phyloP scores from a whole-genome alignment of 2,888 invertebrate genomes.

The Hydrotaea diabolus region DNA sequence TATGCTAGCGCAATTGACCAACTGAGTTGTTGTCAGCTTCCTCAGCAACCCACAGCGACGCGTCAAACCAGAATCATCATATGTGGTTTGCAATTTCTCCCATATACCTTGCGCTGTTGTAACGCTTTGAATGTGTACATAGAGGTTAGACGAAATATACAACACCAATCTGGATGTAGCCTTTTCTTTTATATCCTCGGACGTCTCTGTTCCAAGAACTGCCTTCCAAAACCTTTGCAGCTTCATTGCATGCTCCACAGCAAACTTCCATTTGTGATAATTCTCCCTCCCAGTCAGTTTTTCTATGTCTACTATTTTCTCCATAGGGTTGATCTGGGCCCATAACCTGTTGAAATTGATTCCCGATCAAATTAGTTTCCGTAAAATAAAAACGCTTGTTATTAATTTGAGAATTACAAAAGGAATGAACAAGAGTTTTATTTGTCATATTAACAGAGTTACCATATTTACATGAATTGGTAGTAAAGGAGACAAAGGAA shows the following conservation, averaged over 20 bases:
- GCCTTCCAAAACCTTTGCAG: conserved; percentile 54
- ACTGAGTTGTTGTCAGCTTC: conserved; percentile 51
- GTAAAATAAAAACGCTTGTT: too few species aligned
- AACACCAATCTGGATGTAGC: conserved; percentile 44
- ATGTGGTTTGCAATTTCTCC: conserved; percentile 29
- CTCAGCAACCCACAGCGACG: conserved; percentile 52
- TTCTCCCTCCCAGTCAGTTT: conserved; percentile 51
- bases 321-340: conserved; percentile 4
- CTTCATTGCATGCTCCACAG: conserved; percentile 57
- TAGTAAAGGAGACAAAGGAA: too few species aligned
- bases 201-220: conserved; percentile 5
- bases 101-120: conserved; percentile 45
- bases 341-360: conserved; percentile 43
- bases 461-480: too few species aligned
- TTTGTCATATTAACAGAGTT: too few species aligned
- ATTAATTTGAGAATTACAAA: too few species aligned
- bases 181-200: conserved; percentile 2
- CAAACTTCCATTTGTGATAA: conserved; percentile 51
- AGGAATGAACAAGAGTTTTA: too few species aligned
- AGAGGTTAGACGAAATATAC: conserved; percentile 44
- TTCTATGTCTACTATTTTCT: conserved; percentile 30
- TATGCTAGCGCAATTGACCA: conserved; percentile 31
- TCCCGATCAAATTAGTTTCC: too few species aligned
- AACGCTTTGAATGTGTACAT: conserved; percentile 37
- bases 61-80: conserved; percentile 50